Evolutionary conservation across 1,140 invertebrate species (phyloP).

Genomic region (Formica exsecta): DNA sequence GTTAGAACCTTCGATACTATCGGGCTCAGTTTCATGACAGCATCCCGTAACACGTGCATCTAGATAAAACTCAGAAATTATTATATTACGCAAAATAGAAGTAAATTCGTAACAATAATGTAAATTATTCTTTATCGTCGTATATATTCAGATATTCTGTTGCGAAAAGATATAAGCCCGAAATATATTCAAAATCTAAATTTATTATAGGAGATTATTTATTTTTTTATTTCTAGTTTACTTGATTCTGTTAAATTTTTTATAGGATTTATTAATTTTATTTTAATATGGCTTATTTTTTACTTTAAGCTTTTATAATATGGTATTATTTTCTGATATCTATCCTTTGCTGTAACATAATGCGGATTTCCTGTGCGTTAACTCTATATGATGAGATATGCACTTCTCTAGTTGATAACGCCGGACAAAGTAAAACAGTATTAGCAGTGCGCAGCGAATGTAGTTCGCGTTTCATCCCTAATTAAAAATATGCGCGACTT

Average conservation of each 20-base stretch:
- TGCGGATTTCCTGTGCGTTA: conserved; percentile 7
- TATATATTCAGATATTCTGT: not conserved
- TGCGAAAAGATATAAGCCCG: not conserved
- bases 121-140: not conserved
- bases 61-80: not conserved
- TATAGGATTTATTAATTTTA: not conserved
- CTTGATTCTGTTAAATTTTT: not conserved
- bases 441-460: not conserved
- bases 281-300: not conserved
- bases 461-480: conserved; percentile 14
- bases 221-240: not conserved
- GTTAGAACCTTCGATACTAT: conserved; percentile 24
- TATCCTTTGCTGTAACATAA: not conserved
- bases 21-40: conserved; percentile 29
- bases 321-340: not conserved
- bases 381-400: not conserved
- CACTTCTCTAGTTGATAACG: conserved; percentile 5
- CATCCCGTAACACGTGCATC: conserved; percentile 9
- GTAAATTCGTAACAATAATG: not conserved
- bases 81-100: not conserved
- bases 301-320: not conserved
- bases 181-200: conserved; percentile 1
- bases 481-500: conserved; percentile 53
- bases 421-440: conserved; percentile 26
- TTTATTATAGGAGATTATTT: not conserved